phyloP scores from a whole-genome alignment of 2,113 vertebrate genomes.

The Athene cunicularia region DNA sequence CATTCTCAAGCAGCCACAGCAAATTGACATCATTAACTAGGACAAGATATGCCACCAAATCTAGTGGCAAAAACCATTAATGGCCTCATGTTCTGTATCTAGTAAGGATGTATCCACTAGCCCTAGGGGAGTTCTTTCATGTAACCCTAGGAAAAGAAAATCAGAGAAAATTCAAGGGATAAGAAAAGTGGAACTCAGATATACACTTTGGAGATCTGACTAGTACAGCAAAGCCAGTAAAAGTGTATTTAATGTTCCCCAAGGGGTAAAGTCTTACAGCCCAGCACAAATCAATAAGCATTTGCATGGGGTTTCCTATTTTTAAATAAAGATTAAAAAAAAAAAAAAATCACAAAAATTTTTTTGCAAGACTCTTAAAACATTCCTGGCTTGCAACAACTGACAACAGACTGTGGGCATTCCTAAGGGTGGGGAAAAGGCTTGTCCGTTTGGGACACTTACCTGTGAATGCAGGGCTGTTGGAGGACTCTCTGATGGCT shows the following conservation, averaged over 20 bases:
- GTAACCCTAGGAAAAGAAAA: constrained; percentile 39
- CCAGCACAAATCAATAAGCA: neutral
- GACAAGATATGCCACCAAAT: constrained; percentile 68
- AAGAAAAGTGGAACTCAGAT: neutral
- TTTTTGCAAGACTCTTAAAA: neutral
- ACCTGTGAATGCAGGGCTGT: constrained; percentile 68
- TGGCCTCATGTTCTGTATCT: constrained; percentile 72
- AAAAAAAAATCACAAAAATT: neutral
- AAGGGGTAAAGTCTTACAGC: neutral
- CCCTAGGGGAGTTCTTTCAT: constrained; percentile 71
- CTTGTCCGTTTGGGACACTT: neutral
- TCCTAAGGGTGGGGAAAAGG: neutral
- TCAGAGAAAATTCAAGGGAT: neutral
- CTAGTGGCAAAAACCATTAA: constrained; percentile 75
- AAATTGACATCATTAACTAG: constrained; percentile 75
- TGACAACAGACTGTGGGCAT: too few relatives aligned
- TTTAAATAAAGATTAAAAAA: neutral
- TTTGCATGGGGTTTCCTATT: neutral
- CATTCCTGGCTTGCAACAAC: neutral
- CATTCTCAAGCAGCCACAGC: constrained; percentile 74
- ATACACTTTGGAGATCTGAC: neutral
- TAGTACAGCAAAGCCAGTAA: neutral
- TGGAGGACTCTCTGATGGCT: constrained; percentile 65
- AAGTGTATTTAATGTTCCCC: neutral
- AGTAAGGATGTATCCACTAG: constrained; percentile 73